These are phyloP conservation scores for Carcina quercana DNA, from an alignment of 2,888 invertebrate genomes.

Conservation along the genomic window DNA sequence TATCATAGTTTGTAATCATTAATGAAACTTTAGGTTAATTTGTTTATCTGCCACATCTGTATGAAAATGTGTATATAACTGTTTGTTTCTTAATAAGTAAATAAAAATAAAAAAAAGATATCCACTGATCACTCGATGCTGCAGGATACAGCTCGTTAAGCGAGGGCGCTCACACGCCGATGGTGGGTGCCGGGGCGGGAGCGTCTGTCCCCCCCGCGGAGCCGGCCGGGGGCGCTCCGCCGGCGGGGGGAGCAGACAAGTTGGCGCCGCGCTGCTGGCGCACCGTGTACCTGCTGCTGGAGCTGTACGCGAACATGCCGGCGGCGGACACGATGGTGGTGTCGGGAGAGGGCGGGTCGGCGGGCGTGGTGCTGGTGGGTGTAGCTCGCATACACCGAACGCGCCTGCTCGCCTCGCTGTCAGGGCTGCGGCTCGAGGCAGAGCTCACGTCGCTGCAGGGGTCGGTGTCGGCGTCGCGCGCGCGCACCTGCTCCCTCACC, in stretches of 20 bases:
- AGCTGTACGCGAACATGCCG: constrained; percentile 95
- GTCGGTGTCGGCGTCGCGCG: constrained; percentile 93
- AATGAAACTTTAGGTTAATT: no score
- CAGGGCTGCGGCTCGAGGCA: constrained; percentile 95
- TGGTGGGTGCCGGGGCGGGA: constrained; percentile 37
- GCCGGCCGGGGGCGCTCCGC: constrained; percentile 11
- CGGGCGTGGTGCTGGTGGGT: constrained; percentile 85
- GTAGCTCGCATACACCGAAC: constrained; percentile 86
- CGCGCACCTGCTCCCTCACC: constrained; percentile 87
- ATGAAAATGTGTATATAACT: no score
- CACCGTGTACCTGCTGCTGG: constrained; percentile 92
- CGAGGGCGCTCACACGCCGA: constrained; percentile 83
- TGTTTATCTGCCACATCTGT: no score
- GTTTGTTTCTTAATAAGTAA: no score
- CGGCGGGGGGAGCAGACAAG: constrained; percentile 27
- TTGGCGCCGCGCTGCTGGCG: constrained; percentile 92
- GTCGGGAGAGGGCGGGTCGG: constrained; percentile 44
- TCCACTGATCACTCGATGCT: no score
- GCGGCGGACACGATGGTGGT: constrained; percentile 89
- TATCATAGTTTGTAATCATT: no score
- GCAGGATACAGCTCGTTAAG: constrained; percentile 86
- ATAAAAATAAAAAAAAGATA: no score
- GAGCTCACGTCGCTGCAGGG: constrained; percentile 94
- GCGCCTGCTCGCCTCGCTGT: constrained; percentile 89
- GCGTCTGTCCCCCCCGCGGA: constrained; percentile 11